phyloP scores from a whole-genome alignment of 2,113 vertebrate species.

The Gyps fulvus region DNA sequence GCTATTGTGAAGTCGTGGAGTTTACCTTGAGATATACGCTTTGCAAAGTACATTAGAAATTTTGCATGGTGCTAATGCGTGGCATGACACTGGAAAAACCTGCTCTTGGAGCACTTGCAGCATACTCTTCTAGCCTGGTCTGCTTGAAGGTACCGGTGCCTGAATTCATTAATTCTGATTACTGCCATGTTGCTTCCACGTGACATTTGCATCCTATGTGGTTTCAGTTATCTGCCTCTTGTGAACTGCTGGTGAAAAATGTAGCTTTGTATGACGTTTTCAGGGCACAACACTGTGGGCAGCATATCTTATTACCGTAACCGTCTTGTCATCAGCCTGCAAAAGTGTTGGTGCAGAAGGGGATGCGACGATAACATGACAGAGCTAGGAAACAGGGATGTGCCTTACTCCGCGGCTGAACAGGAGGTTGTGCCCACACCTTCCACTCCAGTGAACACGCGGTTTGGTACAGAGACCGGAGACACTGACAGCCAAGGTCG shows the following conservation, averaged over 20 bases:
- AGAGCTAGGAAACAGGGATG: not conserved
- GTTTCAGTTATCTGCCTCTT: not conserved
- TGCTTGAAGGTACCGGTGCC: not conserved
- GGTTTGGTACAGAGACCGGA: not conserved
- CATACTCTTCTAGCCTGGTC: not conserved
- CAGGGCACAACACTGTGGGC: not conserved
- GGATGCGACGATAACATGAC: rapidly evolving
- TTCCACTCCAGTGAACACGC: rapidly evolving
- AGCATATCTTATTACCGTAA: not conserved
- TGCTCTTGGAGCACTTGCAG: not conserved
- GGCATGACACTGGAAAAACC: not conserved
- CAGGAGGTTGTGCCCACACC: not conserved
- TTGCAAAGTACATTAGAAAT: not conserved
- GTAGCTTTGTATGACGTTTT: not conserved
- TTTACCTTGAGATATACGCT: not conserved
- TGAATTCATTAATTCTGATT: not conserved
- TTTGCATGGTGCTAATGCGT: not conserved
- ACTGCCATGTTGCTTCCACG: not conserved
- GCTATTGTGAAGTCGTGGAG: not conserved
- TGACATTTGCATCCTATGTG: not conserved
- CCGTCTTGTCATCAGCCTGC: not conserved
- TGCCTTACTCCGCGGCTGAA: not conserved
- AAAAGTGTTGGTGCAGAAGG: not conserved
- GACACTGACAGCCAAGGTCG: not conserved
- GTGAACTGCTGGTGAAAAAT: not conserved